Percentiles rank a stretch among this genome's conserved stretches.
phyloP scores from a whole-genome alignment of 2,797 vertebrate genomes.

The Danio tinwini region DNA sequence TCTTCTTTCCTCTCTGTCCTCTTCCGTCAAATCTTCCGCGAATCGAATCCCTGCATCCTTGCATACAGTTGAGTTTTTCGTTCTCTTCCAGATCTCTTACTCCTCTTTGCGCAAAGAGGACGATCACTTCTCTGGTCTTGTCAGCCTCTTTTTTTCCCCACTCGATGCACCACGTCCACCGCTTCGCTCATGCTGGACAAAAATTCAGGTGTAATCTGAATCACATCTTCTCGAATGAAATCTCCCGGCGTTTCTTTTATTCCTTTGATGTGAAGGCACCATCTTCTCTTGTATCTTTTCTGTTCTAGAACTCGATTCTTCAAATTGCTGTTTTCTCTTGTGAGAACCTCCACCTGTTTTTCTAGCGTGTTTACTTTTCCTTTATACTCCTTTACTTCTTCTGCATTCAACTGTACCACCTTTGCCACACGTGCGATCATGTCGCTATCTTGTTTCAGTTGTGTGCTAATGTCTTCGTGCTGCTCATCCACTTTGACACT shows the following conservation, averaged over 20 bases:
- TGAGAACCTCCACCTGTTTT: too few relatives aligned
- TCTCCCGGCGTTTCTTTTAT: too few relatives aligned
- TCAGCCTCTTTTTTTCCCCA: not conserved
- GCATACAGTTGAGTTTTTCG: slow-evolving; percentile 14
- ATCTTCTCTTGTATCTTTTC: too few relatives aligned
- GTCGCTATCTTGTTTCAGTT: slow-evolving; percentile 14
- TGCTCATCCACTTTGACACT: not conserved
- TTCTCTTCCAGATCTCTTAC: slow-evolving; percentile 13
- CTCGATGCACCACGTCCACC: not conserved
- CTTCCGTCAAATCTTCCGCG: not conserved
- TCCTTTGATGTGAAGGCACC: too few relatives aligned
- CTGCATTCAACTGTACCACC: too few relatives aligned
- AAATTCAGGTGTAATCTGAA: too few relatives aligned
- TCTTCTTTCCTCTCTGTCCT: not conserved
- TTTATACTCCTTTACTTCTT: too few relatives aligned
- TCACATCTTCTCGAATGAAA: too few relatives aligned
- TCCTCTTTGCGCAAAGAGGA: not conserved
- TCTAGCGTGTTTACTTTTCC: too few relatives aligned
- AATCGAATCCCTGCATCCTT: slow-evolving; percentile 13
- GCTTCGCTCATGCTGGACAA: too few relatives aligned
- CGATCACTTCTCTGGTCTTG: slow-evolving; percentile 6
- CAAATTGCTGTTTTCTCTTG: too few relatives aligned
- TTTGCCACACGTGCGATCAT: slow-evolving; percentile 21
- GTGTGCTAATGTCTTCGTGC: not conserved
- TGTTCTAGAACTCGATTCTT: too few relatives aligned